phyloP scores from a whole-genome alignment of 2,888 invertebrate species.

The Scaptomyza flava region DNA sequence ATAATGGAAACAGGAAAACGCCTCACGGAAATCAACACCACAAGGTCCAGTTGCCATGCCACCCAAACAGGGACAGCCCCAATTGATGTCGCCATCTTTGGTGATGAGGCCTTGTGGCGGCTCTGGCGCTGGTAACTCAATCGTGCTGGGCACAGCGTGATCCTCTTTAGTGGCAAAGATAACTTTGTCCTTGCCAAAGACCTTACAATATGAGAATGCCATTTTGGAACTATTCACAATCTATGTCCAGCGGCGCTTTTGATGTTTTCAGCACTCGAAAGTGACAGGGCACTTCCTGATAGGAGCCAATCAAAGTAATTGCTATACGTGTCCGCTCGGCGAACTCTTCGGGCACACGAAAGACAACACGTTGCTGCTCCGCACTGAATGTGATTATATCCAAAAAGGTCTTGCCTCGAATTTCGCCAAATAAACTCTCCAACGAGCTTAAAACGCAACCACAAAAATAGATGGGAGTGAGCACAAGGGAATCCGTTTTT shows the following conservation, averaged over 20 bases:
- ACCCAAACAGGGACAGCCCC: conserved; percentile 98
- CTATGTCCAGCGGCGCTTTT: conserved; percentile 55
- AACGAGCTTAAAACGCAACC: conserved; percentile 86
- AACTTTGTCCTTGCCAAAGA: conserved; percentile 91
- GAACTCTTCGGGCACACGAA: conserved; percentile 86
- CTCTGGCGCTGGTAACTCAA: conserved; percentile 89
- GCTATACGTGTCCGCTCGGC: conserved; percentile 87
- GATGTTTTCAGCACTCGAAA: conserved; percentile 86
- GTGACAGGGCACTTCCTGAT: conserved; percentile 85
- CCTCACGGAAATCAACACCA: conserved; percentile 95
- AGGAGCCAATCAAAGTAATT: conserved; percentile 85
- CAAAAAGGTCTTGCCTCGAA: conserved; percentile 85
- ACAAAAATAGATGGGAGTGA: conserved; percentile 86
- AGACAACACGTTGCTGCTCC: conserved; percentile 84
- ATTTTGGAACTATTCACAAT: conserved; percentile 47
- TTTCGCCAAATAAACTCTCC: conserved; percentile 86
- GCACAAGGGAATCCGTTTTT: conserved; percentile 79
- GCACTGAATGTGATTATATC: conserved; percentile 87
- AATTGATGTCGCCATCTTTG: conserved; percentile 95
- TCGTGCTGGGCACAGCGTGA: conserved; percentile 89
- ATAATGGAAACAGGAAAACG: conserved; percentile 97
- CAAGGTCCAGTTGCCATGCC: conserved; percentile 99
- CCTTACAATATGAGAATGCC: conserved; percentile 83
- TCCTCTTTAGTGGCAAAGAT: conserved; percentile 93
- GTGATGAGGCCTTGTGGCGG: conserved; percentile 92